Conservation (phyloP, 2,888 invertebrate species). For the Tenthredo mesomela region DNA sequence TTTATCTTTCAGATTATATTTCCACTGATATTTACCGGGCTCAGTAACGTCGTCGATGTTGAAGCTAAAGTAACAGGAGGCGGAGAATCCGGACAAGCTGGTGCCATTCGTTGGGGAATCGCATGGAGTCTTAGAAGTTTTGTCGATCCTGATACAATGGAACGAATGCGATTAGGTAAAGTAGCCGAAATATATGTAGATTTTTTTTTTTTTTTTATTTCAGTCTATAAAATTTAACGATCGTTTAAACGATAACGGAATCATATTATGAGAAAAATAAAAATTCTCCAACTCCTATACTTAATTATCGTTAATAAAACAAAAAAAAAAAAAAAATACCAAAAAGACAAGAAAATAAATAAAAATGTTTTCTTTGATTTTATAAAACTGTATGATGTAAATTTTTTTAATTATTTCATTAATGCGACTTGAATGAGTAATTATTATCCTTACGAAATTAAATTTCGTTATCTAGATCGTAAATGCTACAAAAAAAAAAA, state of each 20-base stretch:
- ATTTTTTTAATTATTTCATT: no score
- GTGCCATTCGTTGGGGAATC: conserved; percentile 93
- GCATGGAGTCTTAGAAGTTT: conserved; percentile 92
- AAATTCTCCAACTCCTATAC: no score
- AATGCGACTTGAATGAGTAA: no score
- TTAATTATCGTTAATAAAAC: no score
- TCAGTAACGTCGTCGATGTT: conserved; percentile 90
- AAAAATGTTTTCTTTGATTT: no score
- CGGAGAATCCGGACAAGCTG: conserved; percentile 91
- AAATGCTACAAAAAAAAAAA: no score
- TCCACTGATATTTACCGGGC: conserved; percentile 89
- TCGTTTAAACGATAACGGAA: not conserved
- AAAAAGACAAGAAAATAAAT: no score
- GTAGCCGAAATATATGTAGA: conserved; percentile 56
- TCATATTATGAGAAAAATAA: not conserved
- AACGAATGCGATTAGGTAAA: conserved; percentile 92
- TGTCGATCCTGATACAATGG: conserved; percentile 86
- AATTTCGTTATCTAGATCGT: no score
- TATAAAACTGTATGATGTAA: no score
- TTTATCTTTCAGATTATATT: conserved; percentile 85
- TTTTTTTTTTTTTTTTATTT: not conserved
- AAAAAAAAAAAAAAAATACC: no score
- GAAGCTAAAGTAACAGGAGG: conserved; percentile 87
- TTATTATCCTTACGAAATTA: no score
- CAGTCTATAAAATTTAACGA: not conserved